Base-by-base conservation (phyloP, 2,888 invertebrate species). In the Myopa testacea region DNA sequence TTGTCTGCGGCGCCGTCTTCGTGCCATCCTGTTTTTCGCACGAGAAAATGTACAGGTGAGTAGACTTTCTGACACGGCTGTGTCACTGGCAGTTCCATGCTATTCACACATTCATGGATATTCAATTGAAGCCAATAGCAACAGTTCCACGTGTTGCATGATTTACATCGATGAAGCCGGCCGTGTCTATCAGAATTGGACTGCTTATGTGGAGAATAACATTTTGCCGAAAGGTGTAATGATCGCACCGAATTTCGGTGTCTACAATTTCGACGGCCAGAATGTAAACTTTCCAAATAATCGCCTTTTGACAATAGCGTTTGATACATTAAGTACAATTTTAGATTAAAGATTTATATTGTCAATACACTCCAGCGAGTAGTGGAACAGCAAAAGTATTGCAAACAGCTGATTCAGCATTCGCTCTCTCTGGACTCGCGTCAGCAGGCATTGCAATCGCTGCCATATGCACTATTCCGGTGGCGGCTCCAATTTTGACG, bases 131-230 rank as follows among this genome's bases (percentile, higher is more conserved):
- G 83, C 78, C 4, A 8, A 70, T 0, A 75, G 80, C 68, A 80
- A 86, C 68, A 87, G 85, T 58, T 75, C 76, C 4, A 37, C 83
- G 38, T 88, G 88, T 65, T 89, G 89, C 75, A 88, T 88, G 85
- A 75, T 89, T 80, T 85, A 84, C 83, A 79, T 89, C 80, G 87
- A 90, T 85, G 84, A 88, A 84, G 81, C 83, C 4, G 88, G 87
- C 1, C 87, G 91, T 5, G 90, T 90, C 1, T 91, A 91, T 82
- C 81, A 87, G 78, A 88, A 87, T 78, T 91, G 91, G 91, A 77
- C 81, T 0, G 84, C 87, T 12, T 91, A 89, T 83, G 80, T 90
- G 50, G 76, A 82, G 1, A 84, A 87, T 14, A 91, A 91, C 84
- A 87, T 88, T 75, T 84, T 91, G 45, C 89, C 89, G 0, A 81